Evolutionary conservation across 2,113 vertebrate species (phyloP).

Genomic region (Heterotis niloticus): DNA sequence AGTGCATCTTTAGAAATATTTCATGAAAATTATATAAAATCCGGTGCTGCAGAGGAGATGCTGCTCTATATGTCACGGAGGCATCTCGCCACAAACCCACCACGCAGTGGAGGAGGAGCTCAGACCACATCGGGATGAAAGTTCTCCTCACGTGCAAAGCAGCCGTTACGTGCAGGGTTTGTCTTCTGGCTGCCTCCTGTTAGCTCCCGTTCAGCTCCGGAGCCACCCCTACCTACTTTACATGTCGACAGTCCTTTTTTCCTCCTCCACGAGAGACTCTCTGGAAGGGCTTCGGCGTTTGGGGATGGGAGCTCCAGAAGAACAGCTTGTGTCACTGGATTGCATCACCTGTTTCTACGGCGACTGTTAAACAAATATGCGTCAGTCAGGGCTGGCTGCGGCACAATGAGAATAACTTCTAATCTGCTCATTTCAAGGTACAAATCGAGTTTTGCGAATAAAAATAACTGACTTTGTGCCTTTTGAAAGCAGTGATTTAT

Average conservation of each 20-base stretch:
- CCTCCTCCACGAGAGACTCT: constrained; percentile 2
- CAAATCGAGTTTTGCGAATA: background rate
- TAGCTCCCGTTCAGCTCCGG: background rate
- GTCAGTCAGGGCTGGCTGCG: background rate
- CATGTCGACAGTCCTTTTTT: constrained; percentile 4
- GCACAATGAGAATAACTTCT: constrained; percentile 16
- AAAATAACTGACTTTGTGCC: constrained; percentile 7
- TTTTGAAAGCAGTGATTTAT: background rate
- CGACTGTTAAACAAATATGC: constrained; percentile 15
- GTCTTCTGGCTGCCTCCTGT: background rate
- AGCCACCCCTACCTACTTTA: constrained; percentile 1
- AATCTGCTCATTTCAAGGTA: constrained; percentile 4
- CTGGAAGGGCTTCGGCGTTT: background rate
- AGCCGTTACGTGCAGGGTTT: too few relatives aligned
- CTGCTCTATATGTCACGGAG: too few relatives aligned
- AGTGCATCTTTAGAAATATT: too few relatives aligned
- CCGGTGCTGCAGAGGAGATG: too few relatives aligned
- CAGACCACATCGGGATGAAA: too few relatives aligned
- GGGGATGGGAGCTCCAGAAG: background rate
- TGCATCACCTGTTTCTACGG: constrained; percentile 21
- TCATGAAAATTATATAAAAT: too few relatives aligned
- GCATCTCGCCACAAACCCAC: too few relatives aligned
- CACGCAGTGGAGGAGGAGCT: too few relatives aligned
- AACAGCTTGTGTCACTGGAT: constrained; percentile 12
- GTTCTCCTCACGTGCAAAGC: too few relatives aligned